phyloP scores from a whole-genome alignment of 2,888 invertebrate genomes.

The Lordiphosa fenestrarum region DNA sequence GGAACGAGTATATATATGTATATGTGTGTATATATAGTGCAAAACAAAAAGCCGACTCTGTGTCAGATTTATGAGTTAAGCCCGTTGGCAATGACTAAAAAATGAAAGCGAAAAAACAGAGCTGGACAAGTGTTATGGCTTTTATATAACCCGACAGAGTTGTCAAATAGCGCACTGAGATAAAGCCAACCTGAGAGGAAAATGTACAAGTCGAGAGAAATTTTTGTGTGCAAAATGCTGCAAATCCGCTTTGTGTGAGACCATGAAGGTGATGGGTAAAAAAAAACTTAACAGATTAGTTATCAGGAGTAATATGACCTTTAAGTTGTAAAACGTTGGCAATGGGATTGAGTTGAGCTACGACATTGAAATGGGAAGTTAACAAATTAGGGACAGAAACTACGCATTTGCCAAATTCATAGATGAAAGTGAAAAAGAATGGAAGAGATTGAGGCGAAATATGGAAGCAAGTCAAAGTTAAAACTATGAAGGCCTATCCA shows the following conservation, averaged over 20 bases:
- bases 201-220: neutral
- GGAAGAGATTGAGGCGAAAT: too few species aligned
- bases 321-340: constrained; percentile 11
- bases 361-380: neutral
- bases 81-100: constrained; percentile 34
- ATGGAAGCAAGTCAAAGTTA: too few species aligned
- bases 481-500: too few species aligned
- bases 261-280: neutral
- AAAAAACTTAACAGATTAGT: neutral
- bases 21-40: constrained; percentile 3
- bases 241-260: constrained; percentile 30
- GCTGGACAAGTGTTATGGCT: constrained; percentile 15
- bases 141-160: constrained; percentile 33
- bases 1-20: neutral
- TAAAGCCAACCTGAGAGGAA: constrained; percentile 15
- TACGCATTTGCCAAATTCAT: too few species aligned
- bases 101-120: constrained; percentile 33
- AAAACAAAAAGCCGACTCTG: constrained; percentile 11
- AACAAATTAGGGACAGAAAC: neutral
- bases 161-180: constrained; percentile 34
- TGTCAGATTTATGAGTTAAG: constrained; percentile 57
- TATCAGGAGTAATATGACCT: constrained; percentile 4
- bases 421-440: too few species aligned
- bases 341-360: neutral
- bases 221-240: constrained; percentile 8